A percentile compares a stretch with the other conserved stretches of the same genome.
phyloP scores from a whole-genome alignment of 2,797 vertebrate genomes.

The Bovichtus variegatus region DNA sequence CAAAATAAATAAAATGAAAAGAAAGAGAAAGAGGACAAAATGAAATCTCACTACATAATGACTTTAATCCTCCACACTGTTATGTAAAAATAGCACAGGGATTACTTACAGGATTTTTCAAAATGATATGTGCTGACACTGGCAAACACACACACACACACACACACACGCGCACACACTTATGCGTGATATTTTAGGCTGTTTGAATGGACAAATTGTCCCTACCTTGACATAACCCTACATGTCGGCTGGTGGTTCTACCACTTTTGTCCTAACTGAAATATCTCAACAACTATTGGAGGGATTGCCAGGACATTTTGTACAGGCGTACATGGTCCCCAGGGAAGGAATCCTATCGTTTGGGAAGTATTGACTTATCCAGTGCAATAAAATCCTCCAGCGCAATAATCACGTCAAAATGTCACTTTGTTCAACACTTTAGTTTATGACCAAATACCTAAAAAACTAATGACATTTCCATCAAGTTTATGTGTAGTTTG shows the following conservation, averaged over 20 bases:
- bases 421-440: background rate
- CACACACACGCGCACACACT: background rate
- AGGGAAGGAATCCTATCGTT: background rate
- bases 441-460: background rate
- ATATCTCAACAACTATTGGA: background rate
- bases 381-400: background rate
- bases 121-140: slow-evolving; percentile 34
- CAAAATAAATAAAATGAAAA: slow-evolving; percentile 22
- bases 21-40: slow-evolving; percentile 44
- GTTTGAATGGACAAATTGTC: slow-evolving; percentile 13
- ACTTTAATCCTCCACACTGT: slow-evolving; percentile 75
- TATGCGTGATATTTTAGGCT: background rate
- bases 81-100: slow-evolving; percentile 70
- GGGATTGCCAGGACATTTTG: background rate
- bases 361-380: background rate
- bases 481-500: background rate
- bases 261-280: background rate
- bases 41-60: slow-evolving; percentile 70
- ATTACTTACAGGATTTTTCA: slow-evolving; percentile 58
- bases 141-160: background rate
- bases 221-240: slow-evolving; percentile 5
- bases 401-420: background rate
- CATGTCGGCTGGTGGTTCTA: background rate
- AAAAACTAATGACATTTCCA: background rate
- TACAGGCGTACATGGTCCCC: background rate